Conservation (phyloP, 2,888 invertebrate genomes). For the Drosophila testacea region DNA sequence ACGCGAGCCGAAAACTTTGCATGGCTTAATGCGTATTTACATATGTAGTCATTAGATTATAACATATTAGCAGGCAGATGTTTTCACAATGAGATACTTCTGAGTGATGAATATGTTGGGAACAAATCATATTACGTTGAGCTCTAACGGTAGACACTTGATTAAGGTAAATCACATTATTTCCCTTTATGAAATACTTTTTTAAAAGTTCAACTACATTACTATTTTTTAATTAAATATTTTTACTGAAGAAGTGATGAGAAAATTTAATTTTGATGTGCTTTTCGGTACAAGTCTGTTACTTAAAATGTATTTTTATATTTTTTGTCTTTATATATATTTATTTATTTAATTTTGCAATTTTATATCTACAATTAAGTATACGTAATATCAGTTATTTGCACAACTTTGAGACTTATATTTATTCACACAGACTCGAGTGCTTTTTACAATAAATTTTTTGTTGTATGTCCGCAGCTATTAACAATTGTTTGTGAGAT, state of each 20-base stretch:
- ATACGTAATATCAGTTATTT: not conserved
- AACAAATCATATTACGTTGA: not conserved
- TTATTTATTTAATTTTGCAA: no score
- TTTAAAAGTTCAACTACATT: no score
- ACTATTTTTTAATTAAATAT: no score
- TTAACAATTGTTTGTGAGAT: conserved; percentile 21
- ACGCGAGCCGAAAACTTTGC: conserved; percentile 49
- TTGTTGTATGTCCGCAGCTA: not conserved
- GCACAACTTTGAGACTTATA: not conserved
- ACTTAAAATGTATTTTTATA: no score
- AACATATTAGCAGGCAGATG: conserved; percentile 58
- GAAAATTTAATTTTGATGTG: no score
- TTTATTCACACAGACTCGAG: not conserved
- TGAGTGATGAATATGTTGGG: conserved; percentile 24
- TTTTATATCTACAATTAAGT: no score
- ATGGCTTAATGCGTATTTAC: conserved; percentile 66
- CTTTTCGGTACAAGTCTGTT: no score
- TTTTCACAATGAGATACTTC: conserved; percentile 4
- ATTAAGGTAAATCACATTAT: not conserved
- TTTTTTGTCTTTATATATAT: no score
- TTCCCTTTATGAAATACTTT: not conserved
- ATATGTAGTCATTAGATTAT: conserved; percentile 77
- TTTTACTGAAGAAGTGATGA: no score
- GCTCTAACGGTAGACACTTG: not conserved
- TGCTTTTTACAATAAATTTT: not conserved